phyloP scores from a whole-genome alignment of 23 tunicate species.

The Trididemnum miniatum region DNA sequence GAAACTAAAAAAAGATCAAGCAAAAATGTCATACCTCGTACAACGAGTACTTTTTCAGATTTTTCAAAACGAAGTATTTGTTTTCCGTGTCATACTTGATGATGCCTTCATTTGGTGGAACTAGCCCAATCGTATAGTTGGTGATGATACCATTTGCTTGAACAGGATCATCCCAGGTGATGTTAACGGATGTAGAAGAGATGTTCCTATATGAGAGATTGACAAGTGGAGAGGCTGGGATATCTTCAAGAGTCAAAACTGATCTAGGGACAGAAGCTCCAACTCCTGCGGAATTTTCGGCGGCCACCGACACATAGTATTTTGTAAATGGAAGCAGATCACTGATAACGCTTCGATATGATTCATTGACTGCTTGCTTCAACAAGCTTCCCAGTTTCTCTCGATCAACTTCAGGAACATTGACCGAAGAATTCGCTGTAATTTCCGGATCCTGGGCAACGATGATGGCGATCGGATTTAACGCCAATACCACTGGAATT shows the following conservation, averaged over 20 bases:
- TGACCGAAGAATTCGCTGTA: no score
- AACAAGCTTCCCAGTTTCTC: conserved; percentile 1
- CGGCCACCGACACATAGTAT: conserved; percentile 18
- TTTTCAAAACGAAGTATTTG: conserved; percentile 26
- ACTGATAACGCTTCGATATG: background rate
- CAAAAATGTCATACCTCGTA: conserved; percentile 40
- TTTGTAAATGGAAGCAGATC: conserved; percentile 23
- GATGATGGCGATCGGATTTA: no score
- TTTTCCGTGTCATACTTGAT: background rate
- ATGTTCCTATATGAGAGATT: conserved; percentile 40
- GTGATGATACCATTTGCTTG: conserved; percentile 54
- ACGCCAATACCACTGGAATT: no score
- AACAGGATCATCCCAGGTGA: conserved; percentile 55
- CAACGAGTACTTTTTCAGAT: conserved; percentile 39
- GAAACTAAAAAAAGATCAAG: background rate
- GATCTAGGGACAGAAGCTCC: background rate
- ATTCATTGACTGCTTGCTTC: background rate
- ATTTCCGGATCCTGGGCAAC: no score
- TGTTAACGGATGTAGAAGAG: conserved; percentile 55
- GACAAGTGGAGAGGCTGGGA: conserved; percentile 59
- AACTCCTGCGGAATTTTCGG: conserved; percentile 23
- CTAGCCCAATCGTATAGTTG: conserved; percentile 32
- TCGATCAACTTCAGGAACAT: no score
- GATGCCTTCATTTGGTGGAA: background rate
- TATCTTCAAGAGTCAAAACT: conserved; percentile 34